Evolutionary conservation across 30 jellyfish, hydroid and myxozoan species (phyloP), one percentile per base, ranked within the genome.

Genomic region (Clytia hemisphaerica): DNA sequence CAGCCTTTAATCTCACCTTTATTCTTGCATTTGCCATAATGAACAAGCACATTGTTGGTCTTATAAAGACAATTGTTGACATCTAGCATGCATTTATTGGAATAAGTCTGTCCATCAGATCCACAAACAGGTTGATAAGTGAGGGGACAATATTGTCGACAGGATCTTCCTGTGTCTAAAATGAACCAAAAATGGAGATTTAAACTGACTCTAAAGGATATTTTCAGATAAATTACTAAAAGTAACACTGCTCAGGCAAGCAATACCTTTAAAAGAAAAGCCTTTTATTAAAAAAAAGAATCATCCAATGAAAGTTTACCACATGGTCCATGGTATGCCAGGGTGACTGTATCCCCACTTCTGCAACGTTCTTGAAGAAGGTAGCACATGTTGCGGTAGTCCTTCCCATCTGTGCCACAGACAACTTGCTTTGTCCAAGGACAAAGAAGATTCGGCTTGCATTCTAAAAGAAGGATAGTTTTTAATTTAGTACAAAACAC

Each of bases 341-440:
- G 30, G 16, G 36, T 0, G 19, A 57, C 6, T 5, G 7, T 14
- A 4, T 45, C 70, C 1, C 70, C 70, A n/a, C 25, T 22, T 7
- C 6, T 38, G 33, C 70, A 57, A 5, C 70, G 3, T 0, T 38
- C 70, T n/a, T 7, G 25, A 16, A 0, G 0, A 6, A 12, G 51
- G 15, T 7, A 5, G 30, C 70, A 57, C 7, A n/a, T 0, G 30
- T 57, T 57, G 3, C 25, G 42, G 0, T 57, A 57, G 4, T 10
- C 30, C 30, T 7, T 57, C 33, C 51, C 70, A 57, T 57, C 42
- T 9, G n/a, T 57, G 15, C 70, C 70, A 57, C 70, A 57, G 12
- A 57, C 70, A 22, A 22, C 70, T 57, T 57, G 70, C 36, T 1
- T 26, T 57, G 70, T 57, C 4, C 25, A 57, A 12, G 55, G 70